Base-by-base conservation (phyloP, 2,113 vertebrate genomes). In the Ardeotis arabs region DNA sequence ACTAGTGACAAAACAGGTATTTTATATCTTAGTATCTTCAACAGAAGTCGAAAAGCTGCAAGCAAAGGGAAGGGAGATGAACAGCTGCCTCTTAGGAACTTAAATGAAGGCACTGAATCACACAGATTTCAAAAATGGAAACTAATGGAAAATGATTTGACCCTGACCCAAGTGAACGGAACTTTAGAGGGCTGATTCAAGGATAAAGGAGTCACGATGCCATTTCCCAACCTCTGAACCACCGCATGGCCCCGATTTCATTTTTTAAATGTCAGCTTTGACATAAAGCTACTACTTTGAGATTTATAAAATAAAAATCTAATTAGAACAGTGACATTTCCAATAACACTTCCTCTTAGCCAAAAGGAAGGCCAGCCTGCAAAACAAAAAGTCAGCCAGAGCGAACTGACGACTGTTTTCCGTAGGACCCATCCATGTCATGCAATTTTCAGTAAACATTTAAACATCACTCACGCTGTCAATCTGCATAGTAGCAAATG, bases 401-500 rank as follows among this genome's bases (percentile, higher is more conserved):
- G 70, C 2, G 4, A 93, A 69, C 0, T 6, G 66, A 82, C 2
- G 9, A 49, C 20, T 76, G 22, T 73, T 89, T 94, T 79, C 92
- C 23, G 1, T 12, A 89, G 52, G 33, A 90, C 25, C 44, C 75
- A 77, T 21, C 39, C 56, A 58, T 2, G 11, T 47, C 92, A 83
- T 1, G 6, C 62, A 56, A 78, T 76, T 93, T 87, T 62, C 68
- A 79, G 82, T 68, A 93, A 94, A 66, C 11, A 35, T 44, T 63
- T 69, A 89, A 94, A 82, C 23, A 64, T 52, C 58, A 96, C 98
- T 98, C 64, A 98, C 98, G 92, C 35, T 9, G 67, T 85, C 4
- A 62, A 79, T 85, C 69, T 95, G 92, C 81, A 52, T 2, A 98
- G 92, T 6, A 98, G 97, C 86, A 98, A 77, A 84, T 98, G 98